A percentile compares a stretch with the other conserved stretches of the same genome.
These are phyloP conservation scores for Melanotus villosus DNA, from an alignment of 2,888 invertebrate species.

Conservation along the genomic window DNA sequence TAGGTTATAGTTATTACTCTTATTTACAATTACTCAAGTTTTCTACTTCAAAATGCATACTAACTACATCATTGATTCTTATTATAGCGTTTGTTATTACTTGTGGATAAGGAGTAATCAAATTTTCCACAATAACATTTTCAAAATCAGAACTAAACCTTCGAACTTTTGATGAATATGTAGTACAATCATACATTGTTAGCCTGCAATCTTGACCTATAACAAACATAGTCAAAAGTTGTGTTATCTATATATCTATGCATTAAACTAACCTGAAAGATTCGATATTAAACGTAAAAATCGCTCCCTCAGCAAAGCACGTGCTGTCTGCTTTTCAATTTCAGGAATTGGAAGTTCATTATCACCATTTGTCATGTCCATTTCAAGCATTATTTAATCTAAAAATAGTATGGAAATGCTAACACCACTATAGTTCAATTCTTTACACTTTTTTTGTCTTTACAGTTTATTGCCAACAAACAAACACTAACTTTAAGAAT, in stretches of 20 bases:
- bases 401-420: too few species aligned
- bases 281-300: slow-evolving; percentile 61
- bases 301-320: slow-evolving; percentile 60
- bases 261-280: slow-evolving; percentile 59
- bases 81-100: slow-evolving; percentile 58
- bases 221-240: not conserved
- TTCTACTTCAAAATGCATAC: slow-evolving; percentile 51
- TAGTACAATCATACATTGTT: slow-evolving; percentile 60
- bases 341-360: too few species aligned
- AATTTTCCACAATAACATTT: slow-evolving; percentile 62
- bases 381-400: too few species aligned
- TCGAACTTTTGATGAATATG: slow-evolving; percentile 59
- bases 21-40: not conserved
- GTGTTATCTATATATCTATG: not conserved
- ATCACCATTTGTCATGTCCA: too few species aligned
- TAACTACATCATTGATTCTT: slow-evolving; percentile 61
- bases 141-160: slow-evolving; percentile 61
- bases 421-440: too few species aligned
- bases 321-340: slow-evolving; percentile 53
- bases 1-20: too few species aligned
- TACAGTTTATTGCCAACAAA: slow-evolving; percentile 19
- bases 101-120: slow-evolving; percentile 57
- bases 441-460: too few species aligned
- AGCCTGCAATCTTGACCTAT: slow-evolving; percentile 56
- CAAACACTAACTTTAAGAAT: not conserved